Base-by-base conservation (phyloP, 2,113 vertebrate genomes). In the Plectropomus leopardus region DNA sequence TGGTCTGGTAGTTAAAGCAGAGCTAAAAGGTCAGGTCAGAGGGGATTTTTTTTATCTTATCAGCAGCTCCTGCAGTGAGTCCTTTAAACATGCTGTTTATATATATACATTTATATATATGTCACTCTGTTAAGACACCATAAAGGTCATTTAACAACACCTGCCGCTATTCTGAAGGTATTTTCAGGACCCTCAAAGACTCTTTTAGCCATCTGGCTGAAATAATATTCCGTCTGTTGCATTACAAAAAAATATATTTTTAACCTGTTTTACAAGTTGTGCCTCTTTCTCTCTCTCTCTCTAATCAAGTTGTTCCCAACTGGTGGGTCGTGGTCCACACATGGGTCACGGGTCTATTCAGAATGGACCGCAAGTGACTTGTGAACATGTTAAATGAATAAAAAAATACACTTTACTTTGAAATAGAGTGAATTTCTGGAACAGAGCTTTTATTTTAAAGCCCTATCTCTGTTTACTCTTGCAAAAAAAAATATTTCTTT, bases 31-130 rank as follows among this genome's bases (percentile, higher is more conserved):
- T 11, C 17, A 2, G 15, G 61, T 61, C 55, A 23, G 24, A 44
- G 48, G 65, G 48, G 65, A 51, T 48, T 71, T 79, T 15, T 70
- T 40, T 59, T 47, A 28, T 28, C 30, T 28, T 53, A 42, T 23
- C 50, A 42, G 73, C 30, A 45, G 45, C 24, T 7, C 13, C 21
- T 6, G 17, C 54, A 54, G 7, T 2, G 23, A 51, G 30, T 47
- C 9, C 16, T 21, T 14, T 54, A 47, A 67, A 34, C 8, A n/a
- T 14, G 21, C 8, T 11, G 48, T 3, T 78, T n/a, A n/a, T n/a
- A n/a, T n/a, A n/a, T n/a, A n/a, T n/a, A n/a, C n/a, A n/a, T n/a
- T n/a, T n/a, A 42, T 26, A 42, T 21, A 42, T 19, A 5, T 17
- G 0, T 40, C 67, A 59, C 47, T 24, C 42, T 34, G 44, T n/a